phyloP scores from a whole-genome alignment of 35 echinoderm and acorn worm genomes.

The Chiridota heheva region DNA sequence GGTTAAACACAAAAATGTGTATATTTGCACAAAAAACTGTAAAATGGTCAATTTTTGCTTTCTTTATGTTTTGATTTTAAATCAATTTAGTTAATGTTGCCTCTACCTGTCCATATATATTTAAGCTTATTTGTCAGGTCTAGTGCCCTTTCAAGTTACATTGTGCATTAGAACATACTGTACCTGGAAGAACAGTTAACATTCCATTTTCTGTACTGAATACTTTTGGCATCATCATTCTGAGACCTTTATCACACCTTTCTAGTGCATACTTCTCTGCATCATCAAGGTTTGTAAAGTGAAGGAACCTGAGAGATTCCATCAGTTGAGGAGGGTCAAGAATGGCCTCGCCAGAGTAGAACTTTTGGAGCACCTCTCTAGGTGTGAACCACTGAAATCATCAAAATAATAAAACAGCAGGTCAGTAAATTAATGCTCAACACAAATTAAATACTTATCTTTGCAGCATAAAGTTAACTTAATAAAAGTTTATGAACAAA shows the following conservation, averaged over 20 bases:
- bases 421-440: background rate
- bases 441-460: background rate
- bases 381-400: conserved; percentile 19
- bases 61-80: too few relatives aligned
- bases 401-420: background rate
- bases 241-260: background rate
- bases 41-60: too few relatives aligned
- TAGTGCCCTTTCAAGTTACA: too few relatives aligned
- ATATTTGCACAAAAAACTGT: too few relatives aligned
- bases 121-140: too few relatives aligned
- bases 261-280: conserved; percentile 1
- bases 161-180: too few relatives aligned
- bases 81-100: too few relatives aligned
- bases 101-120: too few relatives aligned
- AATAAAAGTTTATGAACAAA: background rate
- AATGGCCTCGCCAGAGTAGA: background rate
- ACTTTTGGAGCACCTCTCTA: background rate
- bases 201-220: background rate
- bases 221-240: background rate
- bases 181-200: background rate
- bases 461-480: background rate
- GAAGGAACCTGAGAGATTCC: background rate
- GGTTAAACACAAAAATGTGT: too few relatives aligned
- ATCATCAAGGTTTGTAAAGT: background rate
- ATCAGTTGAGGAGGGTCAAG: conserved; percentile 19